These are phyloP conservation scores for Palythoa heliodiscus DNA, from an alignment of 92 coral and sea anemone species.

Conservation along the genomic window DNA sequence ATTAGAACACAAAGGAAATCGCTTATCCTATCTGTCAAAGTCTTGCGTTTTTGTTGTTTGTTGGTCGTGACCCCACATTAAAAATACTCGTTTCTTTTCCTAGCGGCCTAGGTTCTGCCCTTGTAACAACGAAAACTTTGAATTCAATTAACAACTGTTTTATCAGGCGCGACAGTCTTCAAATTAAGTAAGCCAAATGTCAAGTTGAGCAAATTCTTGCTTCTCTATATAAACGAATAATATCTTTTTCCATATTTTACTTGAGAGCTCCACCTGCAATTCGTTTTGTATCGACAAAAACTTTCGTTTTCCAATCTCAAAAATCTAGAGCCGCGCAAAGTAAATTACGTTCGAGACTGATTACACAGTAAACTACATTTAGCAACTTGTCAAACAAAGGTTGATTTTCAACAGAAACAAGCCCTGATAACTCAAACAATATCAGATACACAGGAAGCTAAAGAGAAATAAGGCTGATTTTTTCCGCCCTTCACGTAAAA, in stretches of 20 bases:
- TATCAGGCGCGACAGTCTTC: constrained; percentile 31
- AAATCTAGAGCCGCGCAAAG: not conserved
- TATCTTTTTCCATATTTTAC: not conserved
- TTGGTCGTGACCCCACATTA: constrained; percentile 40
- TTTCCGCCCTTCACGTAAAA: constrained; percentile 27
- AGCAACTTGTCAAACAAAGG: not conserved
- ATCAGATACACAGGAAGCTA: constrained; percentile 22
- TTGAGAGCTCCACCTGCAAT: not conserved
- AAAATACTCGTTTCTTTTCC: constrained; percentile 25
- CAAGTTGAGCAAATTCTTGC: constrained; percentile 30
- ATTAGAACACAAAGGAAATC: constrained; percentile 22
- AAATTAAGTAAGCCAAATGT: constrained; percentile 17
- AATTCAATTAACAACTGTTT: constrained; percentile 40
- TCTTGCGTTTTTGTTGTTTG: constrained; percentile 29
- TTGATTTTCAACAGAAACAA: constrained; percentile 8
- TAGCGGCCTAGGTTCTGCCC: constrained; percentile 18
- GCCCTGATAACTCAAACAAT: not conserved
- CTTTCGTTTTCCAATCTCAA: not conserved
- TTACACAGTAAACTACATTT: not conserved
- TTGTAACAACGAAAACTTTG: constrained; percentile 35
- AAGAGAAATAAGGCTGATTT: not conserved
- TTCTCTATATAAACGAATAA: constrained; percentile 33
- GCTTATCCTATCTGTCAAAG: constrained; percentile 18
- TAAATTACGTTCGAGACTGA: too few species aligned
- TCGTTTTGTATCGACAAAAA: not conserved